Evolutionary conservation across 2,888 invertebrate genomes (phyloP).

Genomic region (Argynnis bischoffii): DNA sequence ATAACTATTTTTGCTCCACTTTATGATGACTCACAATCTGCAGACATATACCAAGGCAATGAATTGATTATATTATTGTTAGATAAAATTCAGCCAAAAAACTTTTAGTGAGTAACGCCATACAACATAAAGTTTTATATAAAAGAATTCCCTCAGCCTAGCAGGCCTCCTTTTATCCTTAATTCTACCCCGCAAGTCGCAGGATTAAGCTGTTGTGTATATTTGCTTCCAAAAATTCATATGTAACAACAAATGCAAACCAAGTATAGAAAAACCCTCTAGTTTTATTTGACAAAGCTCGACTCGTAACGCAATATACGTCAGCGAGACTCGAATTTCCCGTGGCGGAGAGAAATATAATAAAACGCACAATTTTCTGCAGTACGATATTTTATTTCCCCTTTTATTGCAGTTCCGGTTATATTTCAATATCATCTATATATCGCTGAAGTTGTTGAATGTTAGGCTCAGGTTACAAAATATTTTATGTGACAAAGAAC

Average conservation of each 20-base stretch:
- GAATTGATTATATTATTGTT: too few relatives aligned
- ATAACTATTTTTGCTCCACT: too few relatives aligned
- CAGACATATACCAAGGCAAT: too few relatives aligned
- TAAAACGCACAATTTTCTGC: constrained; percentile 36
- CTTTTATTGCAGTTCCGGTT: constrained; percentile 29
- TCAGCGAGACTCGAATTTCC: constrained; percentile 32
- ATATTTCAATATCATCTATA: constrained; percentile 23
- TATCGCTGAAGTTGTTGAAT: constrained; percentile 16
- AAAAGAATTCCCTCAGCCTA: too few relatives aligned
- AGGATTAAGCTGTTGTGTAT: background rate
- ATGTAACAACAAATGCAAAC: constrained; percentile 18
- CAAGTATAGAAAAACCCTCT: constrained; percentile 16
- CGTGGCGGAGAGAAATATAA: constrained; percentile 34
- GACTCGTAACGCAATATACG: constrained; percentile 30
- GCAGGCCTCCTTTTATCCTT: too few relatives aligned
- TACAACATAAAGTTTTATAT: too few relatives aligned
- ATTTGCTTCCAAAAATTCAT: constrained; percentile 2
- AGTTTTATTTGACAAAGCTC: constrained; percentile 24
- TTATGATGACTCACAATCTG: too few relatives aligned
- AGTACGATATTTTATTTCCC: constrained; percentile 31
- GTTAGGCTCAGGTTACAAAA: constrained; percentile 7
- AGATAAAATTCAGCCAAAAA: too few relatives aligned
- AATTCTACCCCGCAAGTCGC: too few relatives aligned
- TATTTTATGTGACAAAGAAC: background rate
- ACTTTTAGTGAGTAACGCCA: too few relatives aligned